phyloP scores from a whole-genome alignment of 2,113 vertebrate genomes.

The Bolborhynchus lineola region DNA sequence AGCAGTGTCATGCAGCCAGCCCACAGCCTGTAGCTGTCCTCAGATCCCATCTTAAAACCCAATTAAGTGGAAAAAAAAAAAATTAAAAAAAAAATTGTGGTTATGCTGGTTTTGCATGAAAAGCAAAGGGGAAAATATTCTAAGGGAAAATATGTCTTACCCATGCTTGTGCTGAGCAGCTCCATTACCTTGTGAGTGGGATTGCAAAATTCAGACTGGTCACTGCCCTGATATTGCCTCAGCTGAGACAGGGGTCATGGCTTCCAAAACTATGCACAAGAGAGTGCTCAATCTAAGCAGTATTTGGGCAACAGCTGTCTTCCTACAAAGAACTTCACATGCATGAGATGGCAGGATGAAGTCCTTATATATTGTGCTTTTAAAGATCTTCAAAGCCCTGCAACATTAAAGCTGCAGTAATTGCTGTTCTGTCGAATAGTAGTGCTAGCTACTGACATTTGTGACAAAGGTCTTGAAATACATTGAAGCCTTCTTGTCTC shows the following conservation, averaged over 20 bases:
- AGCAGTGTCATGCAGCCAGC: not conserved
- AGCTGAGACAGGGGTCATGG: fast-evolving
- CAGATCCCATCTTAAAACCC: not conserved
- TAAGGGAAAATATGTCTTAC: not conserved
- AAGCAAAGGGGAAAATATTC: not conserved
- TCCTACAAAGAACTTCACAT: not conserved
- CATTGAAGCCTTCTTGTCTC: not conserved
- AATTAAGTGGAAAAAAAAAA: not conserved
- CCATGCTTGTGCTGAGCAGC: not conserved
- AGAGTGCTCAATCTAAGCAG: fast-evolving
- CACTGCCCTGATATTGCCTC: not conserved
- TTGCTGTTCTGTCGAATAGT: not conserved
- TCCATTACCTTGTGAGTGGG: not conserved
- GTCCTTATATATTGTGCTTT: not conserved
- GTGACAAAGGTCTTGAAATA: not conserved
- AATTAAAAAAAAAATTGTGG: not conserved
- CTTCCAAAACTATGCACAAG: fast-evolving
- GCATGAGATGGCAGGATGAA: fast-evolving
- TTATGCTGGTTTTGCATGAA: not conserved
- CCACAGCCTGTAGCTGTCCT: not conserved
- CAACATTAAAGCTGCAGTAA: not conserved
- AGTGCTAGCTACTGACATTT: not conserved
- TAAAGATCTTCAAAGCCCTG: not conserved
- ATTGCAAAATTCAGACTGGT: not conserved
- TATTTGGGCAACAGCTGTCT: not conserved